Conservation (phyloP, 2,113 vertebrate genomes). For the Blennius ocellaris region DNA sequence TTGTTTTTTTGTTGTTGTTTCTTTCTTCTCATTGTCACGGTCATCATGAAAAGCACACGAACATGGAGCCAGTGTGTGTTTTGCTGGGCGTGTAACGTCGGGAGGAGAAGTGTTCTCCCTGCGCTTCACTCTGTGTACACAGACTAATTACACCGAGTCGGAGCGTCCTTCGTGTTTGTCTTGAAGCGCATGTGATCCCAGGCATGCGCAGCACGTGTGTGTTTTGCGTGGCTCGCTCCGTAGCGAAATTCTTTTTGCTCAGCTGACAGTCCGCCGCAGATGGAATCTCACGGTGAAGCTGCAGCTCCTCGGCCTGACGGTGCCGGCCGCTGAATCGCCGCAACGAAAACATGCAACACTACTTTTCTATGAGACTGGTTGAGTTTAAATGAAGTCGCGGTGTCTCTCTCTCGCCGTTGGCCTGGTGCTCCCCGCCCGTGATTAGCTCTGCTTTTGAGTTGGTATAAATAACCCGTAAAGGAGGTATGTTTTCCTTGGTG, state of each 20-base stretch:
- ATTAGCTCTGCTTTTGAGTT: background rate
- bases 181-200: constrained; percentile 48
- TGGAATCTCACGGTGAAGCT: constrained; percentile 3
- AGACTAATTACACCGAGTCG: constrained; percentile 38
- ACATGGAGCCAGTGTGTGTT: constrained; percentile 28
- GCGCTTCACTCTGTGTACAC: constrained; percentile 46
- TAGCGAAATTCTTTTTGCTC: constrained; percentile 21
- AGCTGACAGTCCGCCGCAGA: constrained; percentile 34
- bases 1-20: background rate
- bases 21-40: background rate
- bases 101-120: constrained; percentile 35
- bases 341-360: background rate
- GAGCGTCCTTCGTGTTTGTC: constrained; percentile 48
- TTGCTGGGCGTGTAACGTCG: constrained; percentile 8
- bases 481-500: constrained; percentile 23
- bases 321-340: background rate
- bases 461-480: background rate
- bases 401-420: background rate
- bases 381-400: background rate
- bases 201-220: constrained; percentile 36
- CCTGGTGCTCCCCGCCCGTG: background rate
- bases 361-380: background rate
- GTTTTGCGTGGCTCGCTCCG: background rate
- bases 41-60: background rate
- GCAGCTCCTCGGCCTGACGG: background rate